These are phyloP conservation scores for Tineola bisselliella DNA, from an alignment of 2,888 invertebrate genomes.

Conservation along the genomic window DNA sequence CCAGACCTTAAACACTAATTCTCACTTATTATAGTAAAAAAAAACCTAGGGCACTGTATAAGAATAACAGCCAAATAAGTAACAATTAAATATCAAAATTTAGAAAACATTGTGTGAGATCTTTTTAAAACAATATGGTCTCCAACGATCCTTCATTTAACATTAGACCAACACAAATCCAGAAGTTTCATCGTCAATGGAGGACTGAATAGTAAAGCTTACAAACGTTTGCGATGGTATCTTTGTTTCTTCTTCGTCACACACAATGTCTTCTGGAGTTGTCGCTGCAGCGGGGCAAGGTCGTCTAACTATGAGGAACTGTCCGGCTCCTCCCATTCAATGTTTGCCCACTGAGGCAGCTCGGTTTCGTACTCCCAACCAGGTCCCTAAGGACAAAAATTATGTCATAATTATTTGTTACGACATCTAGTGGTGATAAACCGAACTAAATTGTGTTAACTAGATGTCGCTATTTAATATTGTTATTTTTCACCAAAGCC, in stretches of 20 bases:
- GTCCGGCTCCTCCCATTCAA: slow-evolving; percentile 82
- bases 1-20: slow-evolving; percentile 24
- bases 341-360: slow-evolving; percentile 90
- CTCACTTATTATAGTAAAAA: slow-evolving; percentile 53
- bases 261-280: slow-evolving; percentile 29
- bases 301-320: slow-evolving; percentile 48
- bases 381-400: slow-evolving; percentile 73
- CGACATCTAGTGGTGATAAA: no score
- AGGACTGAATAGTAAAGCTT: neutral
- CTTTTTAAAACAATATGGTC: neutral
- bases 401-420: no score
- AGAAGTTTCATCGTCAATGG: neutral
- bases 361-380: slow-evolving; percentile 95
- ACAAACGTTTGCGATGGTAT: neutral
- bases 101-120: slow-evolving; percentile 1
- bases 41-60: slow-evolving; percentile 40
- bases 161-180: neutral
- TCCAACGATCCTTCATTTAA: neutral
- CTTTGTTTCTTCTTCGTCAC: neutral
- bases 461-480: no score
- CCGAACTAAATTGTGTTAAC: no score
- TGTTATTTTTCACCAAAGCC: no score
- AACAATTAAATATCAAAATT: neutral
- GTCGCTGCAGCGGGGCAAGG: slow-evolving; percentile 35
- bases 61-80: slow-evolving; percentile 31